Evolutionary conservation across 1,140 invertebrate species (phyloP), one percentile per base, ranked within the genome.

Genomic region (Protaetia brevitarsis): DNA sequence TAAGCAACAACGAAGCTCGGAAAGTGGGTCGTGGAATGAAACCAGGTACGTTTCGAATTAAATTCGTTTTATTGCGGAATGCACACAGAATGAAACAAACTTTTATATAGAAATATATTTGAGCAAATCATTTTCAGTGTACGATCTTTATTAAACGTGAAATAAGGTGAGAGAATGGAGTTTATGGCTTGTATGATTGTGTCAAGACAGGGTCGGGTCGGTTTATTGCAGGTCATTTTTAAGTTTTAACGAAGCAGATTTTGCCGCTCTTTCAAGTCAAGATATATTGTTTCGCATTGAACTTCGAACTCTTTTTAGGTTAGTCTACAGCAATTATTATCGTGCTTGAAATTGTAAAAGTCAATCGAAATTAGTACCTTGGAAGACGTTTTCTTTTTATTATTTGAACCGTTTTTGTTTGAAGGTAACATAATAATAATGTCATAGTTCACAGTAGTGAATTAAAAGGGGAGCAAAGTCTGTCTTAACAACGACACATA

Each of bases 201-300:
- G 64, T 67, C 34, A 63, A 58, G 63, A 66, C 68, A 64, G 41
- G 41, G 41, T 3, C 13, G 13, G 65, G 29, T 72, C 65, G 71
- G 66, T 73, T 73, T 74, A 74, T 74, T 74, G 72, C 72, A 70
- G 69, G 69, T 68, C 72, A 74, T 71, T 74, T 71, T 74, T 69
- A 71, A 71, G 67, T 69, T 72, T 73, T 74, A 71, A 74, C 66
- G 66, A 72, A 73, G 71, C 68, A 68, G 66, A 74, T 68, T 69
- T 69, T 68, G 67, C 69, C 66, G n/a, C 28, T n/a, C 28, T 58
- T 11, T 58, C 28, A 27, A 58, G n/a, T 28, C 56, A 58, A 28
- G n/a, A 28, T 58, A 28, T 16, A 8, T 58, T 28, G 10, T 45
- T 45, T 37, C 10, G n/a, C 34, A 10, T 37, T 37, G 5, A 3